Conservation (phyloP, 2,888 invertebrate genomes). For the Nemoura dubitans region DNA sequence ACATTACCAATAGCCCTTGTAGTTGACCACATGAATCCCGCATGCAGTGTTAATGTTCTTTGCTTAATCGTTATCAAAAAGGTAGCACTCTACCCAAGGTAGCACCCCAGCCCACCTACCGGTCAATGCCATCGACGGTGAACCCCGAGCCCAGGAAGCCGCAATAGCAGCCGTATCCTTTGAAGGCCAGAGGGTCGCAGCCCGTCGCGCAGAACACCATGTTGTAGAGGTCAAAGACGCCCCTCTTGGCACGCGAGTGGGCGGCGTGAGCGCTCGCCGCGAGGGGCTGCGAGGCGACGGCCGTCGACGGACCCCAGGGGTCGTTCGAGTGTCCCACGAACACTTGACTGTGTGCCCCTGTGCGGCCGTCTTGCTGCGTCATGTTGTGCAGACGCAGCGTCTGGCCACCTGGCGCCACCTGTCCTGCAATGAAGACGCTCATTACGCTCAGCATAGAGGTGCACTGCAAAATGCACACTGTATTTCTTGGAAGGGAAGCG, state of each 20-base stretch:
- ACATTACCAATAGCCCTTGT: no score
- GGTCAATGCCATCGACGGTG: constrained; percentile 83
- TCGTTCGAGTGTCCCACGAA: constrained; percentile 58
- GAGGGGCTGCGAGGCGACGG: constrained; percentile 43
- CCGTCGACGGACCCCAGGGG: constrained; percentile 57
- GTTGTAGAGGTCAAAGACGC: constrained; percentile 82
- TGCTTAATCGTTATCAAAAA: no score
- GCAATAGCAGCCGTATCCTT: constrained; percentile 91
- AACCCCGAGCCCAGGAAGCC: constrained; percentile 85
- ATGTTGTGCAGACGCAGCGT: no score
- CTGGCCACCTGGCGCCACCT: no score
- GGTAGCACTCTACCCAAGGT: no score
- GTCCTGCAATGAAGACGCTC: no score
- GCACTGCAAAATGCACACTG: no score
- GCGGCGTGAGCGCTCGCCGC: not conserved
- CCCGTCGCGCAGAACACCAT: constrained; percentile 88
- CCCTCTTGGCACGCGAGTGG: constrained; percentile 69
- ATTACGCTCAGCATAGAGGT: no score
- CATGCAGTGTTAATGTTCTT: no score
- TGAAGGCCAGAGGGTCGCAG: constrained; percentile 83
- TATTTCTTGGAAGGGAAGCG: no score
- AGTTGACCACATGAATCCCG: no score
- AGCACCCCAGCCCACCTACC: constrained; percentile 61
- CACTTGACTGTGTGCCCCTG: not conserved
- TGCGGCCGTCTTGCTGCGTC: no score